Conservation (phyloP, 2,113 vertebrate species). For the Melospiza melodia region DNA sequence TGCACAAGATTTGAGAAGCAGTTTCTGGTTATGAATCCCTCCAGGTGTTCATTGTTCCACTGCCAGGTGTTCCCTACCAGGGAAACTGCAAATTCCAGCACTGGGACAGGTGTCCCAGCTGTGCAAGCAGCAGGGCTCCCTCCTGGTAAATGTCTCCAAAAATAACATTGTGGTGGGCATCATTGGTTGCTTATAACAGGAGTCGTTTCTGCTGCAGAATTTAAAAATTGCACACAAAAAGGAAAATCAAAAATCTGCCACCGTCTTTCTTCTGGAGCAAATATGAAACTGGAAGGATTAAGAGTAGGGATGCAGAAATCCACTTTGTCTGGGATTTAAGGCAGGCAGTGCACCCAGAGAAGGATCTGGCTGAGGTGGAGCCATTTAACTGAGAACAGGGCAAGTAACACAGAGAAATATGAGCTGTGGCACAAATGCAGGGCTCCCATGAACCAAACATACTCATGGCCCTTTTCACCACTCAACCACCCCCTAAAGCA, state of each 20-base stretch:
- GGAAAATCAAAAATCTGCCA: background rate
- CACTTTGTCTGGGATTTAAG: background rate
- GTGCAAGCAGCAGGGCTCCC: background rate
- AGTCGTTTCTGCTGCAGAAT: background rate
- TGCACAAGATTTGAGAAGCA: background rate
- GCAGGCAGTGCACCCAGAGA: background rate
- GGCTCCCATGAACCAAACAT: background rate
- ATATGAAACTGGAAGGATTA: background rate
- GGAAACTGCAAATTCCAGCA: background rate
- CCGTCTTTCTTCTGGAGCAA: background rate
- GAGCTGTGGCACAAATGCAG: background rate
- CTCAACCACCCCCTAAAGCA: background rate
- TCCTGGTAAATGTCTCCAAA: background rate
- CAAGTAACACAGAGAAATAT: background rate
- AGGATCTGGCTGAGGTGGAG: background rate
- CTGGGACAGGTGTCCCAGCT: background rate
- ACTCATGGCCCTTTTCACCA: background rate
- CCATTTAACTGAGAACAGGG: background rate
- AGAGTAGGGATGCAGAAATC: background rate
- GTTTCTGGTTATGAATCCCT: background rate
- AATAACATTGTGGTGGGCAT: rapidly evolving
- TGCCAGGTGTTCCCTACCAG: background rate
- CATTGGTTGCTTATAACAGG: background rate
- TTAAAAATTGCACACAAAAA: background rate
- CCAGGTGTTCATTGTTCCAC: background rate